phyloP scores from a whole-genome alignment of 2,888 invertebrate genomes.

The Oligia fasciuncula region DNA sequence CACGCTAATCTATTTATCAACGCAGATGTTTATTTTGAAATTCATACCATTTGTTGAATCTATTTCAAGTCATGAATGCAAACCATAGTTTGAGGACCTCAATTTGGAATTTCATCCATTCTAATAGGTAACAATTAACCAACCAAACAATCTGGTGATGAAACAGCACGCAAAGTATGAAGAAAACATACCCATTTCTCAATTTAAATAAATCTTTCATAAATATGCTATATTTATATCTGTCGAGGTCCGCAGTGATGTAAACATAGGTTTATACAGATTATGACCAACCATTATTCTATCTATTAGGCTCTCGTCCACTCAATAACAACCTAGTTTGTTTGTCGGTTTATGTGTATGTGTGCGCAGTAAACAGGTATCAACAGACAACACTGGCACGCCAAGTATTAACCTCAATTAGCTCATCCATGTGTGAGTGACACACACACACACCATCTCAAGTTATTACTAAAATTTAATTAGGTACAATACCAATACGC shows the following conservation, averaged over 20 bases:
- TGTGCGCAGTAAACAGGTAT: constrained; percentile 58
- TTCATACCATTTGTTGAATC: constrained; percentile 23
- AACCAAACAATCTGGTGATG: constrained; percentile 28
- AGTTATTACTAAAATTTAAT: constrained; percentile 66
- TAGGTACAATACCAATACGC: constrained; percentile 64
- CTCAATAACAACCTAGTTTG: constrained; percentile 65
- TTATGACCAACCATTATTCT: constrained; percentile 61
- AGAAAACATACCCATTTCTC: constrained; percentile 25
- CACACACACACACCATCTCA: constrained; percentile 53
- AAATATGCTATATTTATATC: constrained; percentile 46
- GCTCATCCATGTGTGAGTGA: constrained; percentile 60
- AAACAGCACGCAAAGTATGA: constrained; percentile 31
- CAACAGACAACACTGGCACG: constrained; percentile 55
- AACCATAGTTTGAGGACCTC: constrained; percentile 36
- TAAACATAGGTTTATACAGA: constrained; percentile 49
- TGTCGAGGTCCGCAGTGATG: constrained; percentile 34
- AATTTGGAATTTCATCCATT: constrained; percentile 28
- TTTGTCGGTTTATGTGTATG: constrained; percentile 61
- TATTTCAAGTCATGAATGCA: constrained; percentile 35
- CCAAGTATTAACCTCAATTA: constrained; percentile 75
- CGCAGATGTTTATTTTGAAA: constrained; percentile 39
- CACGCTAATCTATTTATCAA: constrained; percentile 22
- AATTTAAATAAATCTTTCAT: constrained; percentile 41
- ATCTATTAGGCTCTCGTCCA: constrained; percentile 61
- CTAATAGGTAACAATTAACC: constrained; percentile 37